A percentile compares a stretch with the other conserved stretches of the same genome.
Evolutionary conservation across 2,888 invertebrate genomes (phyloP).

Genomic region (Euproctis similis): DNA sequence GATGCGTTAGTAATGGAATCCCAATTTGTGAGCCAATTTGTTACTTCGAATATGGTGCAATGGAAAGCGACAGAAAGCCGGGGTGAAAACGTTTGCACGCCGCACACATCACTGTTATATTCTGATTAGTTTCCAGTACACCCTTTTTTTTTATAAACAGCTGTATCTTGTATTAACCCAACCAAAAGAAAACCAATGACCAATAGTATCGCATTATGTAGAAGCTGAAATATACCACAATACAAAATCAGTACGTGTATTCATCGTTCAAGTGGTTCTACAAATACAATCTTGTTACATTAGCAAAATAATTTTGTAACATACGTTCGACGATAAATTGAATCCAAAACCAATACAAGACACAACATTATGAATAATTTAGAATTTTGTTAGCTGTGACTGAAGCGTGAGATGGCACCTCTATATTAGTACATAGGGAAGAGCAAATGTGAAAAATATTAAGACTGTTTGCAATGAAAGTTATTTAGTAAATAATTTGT

Average conservation of each 20-base stretch:
- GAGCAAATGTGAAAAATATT: slow-evolving; percentile 23
- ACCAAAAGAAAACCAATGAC: slow-evolving; percentile 75
- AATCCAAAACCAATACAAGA: slow-evolving; percentile 76
- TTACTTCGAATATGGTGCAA: slow-evolving; percentile 71
- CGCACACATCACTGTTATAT: slow-evolving; percentile 48
- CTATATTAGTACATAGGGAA: slow-evolving; percentile 53
- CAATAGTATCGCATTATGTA: slow-evolving; percentile 69
- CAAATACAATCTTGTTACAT: too few species aligned
- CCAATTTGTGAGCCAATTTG: slow-evolving; percentile 74
- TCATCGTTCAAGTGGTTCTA: slow-evolving; percentile 29
- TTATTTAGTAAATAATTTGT: slow-evolving; percentile 7
- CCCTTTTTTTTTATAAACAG: slow-evolving; percentile 68
- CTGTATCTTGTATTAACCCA: slow-evolving; percentile 77
- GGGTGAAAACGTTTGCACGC: slow-evolving; percentile 52
- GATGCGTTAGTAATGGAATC: slow-evolving; percentile 75
- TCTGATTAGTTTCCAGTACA: slow-evolving; percentile 74
- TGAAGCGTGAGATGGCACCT: slow-evolving; percentile 63
- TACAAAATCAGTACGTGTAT: slow-evolving; percentile 55
- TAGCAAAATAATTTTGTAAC: slow-evolving; percentile 45
- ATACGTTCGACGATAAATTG: slow-evolving; percentile 36
- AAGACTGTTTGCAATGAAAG: slow-evolving; percentile 21
- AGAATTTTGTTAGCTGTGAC: slow-evolving; percentile 74
- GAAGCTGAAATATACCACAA: slow-evolving; percentile 75
- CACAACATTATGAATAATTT: slow-evolving; percentile 71
- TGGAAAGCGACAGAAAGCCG: slow-evolving; percentile 74